A percentile compares a stretch with the other conserved stretches of the same genome.
Evolutionary conservation across 2,797 vertebrate genomes (phyloP).

Genomic region (Sebastes diaconus): DNA sequence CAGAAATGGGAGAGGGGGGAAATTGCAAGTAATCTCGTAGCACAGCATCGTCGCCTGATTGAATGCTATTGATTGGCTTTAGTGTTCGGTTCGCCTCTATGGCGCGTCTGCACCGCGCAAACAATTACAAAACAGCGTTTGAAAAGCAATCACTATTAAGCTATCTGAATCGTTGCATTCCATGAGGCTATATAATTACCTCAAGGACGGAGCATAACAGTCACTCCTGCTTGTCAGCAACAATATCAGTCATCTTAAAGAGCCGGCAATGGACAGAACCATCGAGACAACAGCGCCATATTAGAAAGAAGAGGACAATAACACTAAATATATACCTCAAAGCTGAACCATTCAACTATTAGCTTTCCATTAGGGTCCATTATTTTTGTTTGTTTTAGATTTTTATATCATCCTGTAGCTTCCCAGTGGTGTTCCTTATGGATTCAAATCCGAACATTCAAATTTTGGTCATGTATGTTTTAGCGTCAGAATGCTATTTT

Average conservation of each 20-base stretch:
- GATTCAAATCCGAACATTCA: too few relatives aligned
- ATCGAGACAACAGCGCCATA: not conserved
- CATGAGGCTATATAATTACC: slow-evolving; percentile 25
- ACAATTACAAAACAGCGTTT: slow-evolving; percentile 2
- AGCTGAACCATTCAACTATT: not conserved
- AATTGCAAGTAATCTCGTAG: slow-evolving; percentile 47
- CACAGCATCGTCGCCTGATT: slow-evolving; percentile 41
- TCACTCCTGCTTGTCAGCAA: slow-evolving; percentile 21
- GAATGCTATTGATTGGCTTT: slow-evolving; percentile 60
- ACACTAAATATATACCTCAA: not conserved
- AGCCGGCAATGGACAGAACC: not conserved
- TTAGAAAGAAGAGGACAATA: not conserved
- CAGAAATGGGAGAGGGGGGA: slow-evolving; percentile 3
- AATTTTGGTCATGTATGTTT: too few relatives aligned
- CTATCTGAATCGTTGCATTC: slow-evolving; percentile 22
- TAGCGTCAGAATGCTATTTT: too few relatives aligned
- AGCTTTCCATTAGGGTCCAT: too few relatives aligned
- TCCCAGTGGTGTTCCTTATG: too few relatives aligned
- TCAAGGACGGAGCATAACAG: slow-evolving; percentile 9
- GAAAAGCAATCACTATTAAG: not conserved
- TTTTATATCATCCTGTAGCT: too few relatives aligned
- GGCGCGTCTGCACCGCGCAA: not conserved
- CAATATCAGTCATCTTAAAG: not conserved
- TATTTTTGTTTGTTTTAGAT: not conserved
- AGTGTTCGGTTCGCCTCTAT: slow-evolving; percentile 12